Conservation (phyloP, 2,113 vertebrate species). For the Rhizomys pruinosus region DNA sequence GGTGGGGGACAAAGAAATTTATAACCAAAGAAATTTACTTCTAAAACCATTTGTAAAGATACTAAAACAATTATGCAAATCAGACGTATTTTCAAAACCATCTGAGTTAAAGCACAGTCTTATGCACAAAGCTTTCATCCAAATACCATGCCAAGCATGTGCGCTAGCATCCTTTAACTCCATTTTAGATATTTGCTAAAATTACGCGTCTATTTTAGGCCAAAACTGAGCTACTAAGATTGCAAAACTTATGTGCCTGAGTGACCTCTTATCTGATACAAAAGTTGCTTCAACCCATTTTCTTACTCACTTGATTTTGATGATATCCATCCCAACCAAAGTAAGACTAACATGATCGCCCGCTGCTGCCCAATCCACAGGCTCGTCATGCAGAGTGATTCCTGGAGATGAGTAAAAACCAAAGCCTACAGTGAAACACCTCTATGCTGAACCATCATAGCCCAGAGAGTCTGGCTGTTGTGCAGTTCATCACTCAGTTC, state of each 20-base stretch:
- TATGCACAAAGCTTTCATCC: conserved; percentile 23
- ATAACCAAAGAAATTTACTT: neutral
- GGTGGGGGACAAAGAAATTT: neutral
- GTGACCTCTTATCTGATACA: conserved; percentile 78
- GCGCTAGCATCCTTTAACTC: conserved; percentile 68
- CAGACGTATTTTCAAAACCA: conserved; percentile 6
- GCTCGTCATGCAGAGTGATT: conserved; percentile 95
- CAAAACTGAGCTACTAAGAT: conserved; percentile 70
- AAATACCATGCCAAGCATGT: neutral
- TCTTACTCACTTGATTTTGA: conserved; percentile 97
- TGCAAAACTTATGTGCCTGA: conserved; percentile 70
- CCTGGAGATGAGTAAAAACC: conserved; percentile 92
- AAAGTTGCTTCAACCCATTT: conserved; percentile 81
- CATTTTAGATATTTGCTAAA: conserved; percentile 68
- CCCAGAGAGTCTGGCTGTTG: conserved; percentile 80
- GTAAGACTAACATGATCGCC: conserved; percentile 98
- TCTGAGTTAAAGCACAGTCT: conserved; percentile 18
- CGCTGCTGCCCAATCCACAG: conserved; percentile 97
- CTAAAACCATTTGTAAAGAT: conserved; percentile 42
- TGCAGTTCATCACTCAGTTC: conserved; percentile 86
- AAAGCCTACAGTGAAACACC: conserved; percentile 87
- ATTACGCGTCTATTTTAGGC: neutral
- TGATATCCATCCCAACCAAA: conserved; percentile 99
- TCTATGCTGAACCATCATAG: conserved; percentile 84
- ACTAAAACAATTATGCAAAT: conserved; percentile 13